Base-by-base conservation (phyloP, 2,113 vertebrate genomes). In the Macquaria ambigua region DNA sequence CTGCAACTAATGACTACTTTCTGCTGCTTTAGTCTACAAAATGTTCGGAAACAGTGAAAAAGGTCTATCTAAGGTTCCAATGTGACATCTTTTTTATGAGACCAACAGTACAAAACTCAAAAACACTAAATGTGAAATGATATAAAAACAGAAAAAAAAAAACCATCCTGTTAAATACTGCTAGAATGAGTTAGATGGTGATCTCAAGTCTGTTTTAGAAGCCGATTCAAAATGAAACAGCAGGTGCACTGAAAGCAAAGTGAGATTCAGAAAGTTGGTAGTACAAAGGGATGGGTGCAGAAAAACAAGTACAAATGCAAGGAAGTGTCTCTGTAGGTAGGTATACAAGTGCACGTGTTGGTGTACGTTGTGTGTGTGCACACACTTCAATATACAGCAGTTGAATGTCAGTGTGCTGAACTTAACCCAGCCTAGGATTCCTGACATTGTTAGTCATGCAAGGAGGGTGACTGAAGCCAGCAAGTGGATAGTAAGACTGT, bases 391-490 rank as follows among this genome's bases (percentile, higher is more conserved):
- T 28, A 34, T 8, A 74, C 50, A 79, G 39, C 34, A 23, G 74
- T 8, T 20, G 21, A 59, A 46, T 1, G 10, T 68, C 8, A 48
- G 28, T 78, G 61, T 56, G 46, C 34, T 77, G 12, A 83, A 25
- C 23, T 67, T 34, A 77, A 66, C 12, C 46, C 52, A 46, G 41
- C 25, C 12, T n/a, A 52, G 28, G 16, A 70, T 68, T 73, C 39
- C 37, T 84, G 8, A 81, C 43, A 34, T 48, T 76, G 82, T 91
- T 86, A 93, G 82, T 88, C 80, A 91, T 92, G 93, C 93, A 92
- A 78, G 86, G 88, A 5, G 37, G 5, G 59, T 20, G 46, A 73
- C 28, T 81, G 25, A 63, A 77, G 74, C 75, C 69, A 88, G 72
- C 25, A 14, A 43, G 73, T 41, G 16, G 5, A 31, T 23, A 72